Conservation (phyloP, 1,140 invertebrate genomes). For the Drosophila watanabei region DNA sequence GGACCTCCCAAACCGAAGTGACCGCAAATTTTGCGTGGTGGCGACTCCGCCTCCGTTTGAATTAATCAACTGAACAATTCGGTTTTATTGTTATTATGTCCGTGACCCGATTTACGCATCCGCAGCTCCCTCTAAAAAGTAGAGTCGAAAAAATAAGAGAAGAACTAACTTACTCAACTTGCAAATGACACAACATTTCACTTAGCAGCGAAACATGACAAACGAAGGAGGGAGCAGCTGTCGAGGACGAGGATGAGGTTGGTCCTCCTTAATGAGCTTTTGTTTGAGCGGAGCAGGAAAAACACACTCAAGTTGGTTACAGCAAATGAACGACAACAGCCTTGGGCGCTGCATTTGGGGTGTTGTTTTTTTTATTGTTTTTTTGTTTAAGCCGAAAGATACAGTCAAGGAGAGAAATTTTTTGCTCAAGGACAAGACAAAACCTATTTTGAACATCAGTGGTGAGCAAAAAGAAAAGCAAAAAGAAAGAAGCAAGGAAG, state of each 20-base stretch:
- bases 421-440: slow-evolving; percentile 1
- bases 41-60: slow-evolving; percentile 15
- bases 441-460: slow-evolving; percentile 2
- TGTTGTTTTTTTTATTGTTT: neutral
- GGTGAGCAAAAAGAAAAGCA: neutral
- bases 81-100: slow-evolving; percentile 47
- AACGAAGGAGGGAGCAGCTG: slow-evolving; percentile 29
- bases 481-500: no score
- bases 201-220: slow-evolving; percentile 54
- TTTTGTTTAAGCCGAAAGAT: slow-evolving; percentile 19
- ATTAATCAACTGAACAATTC: slow-evolving; percentile 51
- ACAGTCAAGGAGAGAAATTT: slow-evolving; percentile 16
- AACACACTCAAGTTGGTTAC: slow-evolving; percentile 30
- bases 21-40: slow-evolving; percentile 19
- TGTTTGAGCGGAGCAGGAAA: slow-evolving; percentile 16
- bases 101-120: slow-evolving; percentile 58
- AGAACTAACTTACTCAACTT: slow-evolving; percentile 50
- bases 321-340: slow-evolving; percentile 31
- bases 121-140: slow-evolving; percentile 22
- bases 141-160: neutral
- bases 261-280: slow-evolving; percentile 55
- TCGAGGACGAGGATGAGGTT: slow-evolving; percentile 18
- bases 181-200: slow-evolving; percentile 65
- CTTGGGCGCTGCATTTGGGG: slow-evolving; percentile 31
- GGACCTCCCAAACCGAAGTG: slow-evolving; percentile 18